Percentiles rank a stretch among this genome's conserved stretches.
Conservation (phyloP, 2,888 invertebrate species). For the Serripes groenlandicus region DNA sequence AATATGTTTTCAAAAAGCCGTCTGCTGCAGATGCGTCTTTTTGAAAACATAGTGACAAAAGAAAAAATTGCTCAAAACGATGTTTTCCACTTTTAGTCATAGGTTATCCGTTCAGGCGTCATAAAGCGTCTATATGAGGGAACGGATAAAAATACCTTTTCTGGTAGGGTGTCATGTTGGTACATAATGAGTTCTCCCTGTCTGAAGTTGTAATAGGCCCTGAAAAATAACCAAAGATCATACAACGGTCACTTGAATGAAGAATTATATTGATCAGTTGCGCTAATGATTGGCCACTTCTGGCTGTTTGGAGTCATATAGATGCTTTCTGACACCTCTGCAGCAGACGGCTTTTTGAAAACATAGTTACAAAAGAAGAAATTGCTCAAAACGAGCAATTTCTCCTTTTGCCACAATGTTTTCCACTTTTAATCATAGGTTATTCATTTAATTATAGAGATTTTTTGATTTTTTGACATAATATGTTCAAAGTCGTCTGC, state of each 20-base stretch:
- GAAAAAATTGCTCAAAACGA: background rate
- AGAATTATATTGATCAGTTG: background rate
- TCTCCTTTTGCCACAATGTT: no score
- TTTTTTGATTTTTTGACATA: no score
- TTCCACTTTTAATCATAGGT: no score
- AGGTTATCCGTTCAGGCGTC: no score
- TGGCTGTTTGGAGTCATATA: background rate
- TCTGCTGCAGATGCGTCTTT: background rate
- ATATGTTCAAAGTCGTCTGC: no score
- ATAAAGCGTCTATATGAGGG: no score
- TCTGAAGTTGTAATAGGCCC: conserved; percentile 73
- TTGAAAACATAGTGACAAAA: background rate
- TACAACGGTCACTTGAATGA: background rate
- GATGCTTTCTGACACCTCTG: no score
- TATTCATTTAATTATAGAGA: no score
- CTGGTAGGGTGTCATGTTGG: conserved; percentile 75
- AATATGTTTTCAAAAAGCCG: no score
- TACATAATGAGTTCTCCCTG: conserved; percentile 82
- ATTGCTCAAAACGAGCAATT: no score
- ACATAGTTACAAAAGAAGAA: no score
- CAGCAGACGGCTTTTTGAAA: no score
- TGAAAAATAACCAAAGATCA: conserved; percentile 68
- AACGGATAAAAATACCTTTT: conserved; percentile 69
- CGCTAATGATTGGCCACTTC: background rate
- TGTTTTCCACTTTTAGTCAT: background rate